Evolutionary conservation across 1,140 invertebrate species (phyloP).

Genomic region (Drosophila paulistorum): DNA sequence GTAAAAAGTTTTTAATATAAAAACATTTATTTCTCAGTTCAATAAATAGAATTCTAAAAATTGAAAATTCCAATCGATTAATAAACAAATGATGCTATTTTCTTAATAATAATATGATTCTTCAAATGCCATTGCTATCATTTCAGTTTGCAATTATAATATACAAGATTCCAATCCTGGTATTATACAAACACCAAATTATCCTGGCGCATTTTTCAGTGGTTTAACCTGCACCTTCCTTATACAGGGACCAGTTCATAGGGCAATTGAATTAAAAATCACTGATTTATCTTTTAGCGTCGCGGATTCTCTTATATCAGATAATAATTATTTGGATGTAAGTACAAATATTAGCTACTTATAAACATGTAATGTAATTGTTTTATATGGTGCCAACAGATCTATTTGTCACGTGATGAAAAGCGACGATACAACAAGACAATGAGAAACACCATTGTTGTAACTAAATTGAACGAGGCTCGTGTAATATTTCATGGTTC

Average conservation of each 20-base stretch:
- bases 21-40: no score
- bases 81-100: no score
- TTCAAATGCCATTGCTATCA: background rate
- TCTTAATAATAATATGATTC: background rate
- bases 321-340: constrained; percentile 57
- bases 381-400: constrained; percentile 25
- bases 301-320: background rate
- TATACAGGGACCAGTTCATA: constrained; percentile 87
- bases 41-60: no score
- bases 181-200: constrained; percentile 89
- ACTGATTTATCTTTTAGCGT: constrained; percentile 89
- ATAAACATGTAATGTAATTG: constrained; percentile 36
- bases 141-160: constrained; percentile 88
- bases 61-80: no score
- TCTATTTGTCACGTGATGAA: constrained; percentile 44
- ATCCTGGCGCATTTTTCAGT: constrained; percentile 89
- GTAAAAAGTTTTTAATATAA: no score
- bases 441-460: constrained; percentile 26
- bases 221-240: constrained; percentile 89
- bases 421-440: constrained; percentile 51
- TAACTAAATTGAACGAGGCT: constrained; percentile 89
- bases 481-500: constrained; percentile 87
- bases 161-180: constrained; percentile 82
- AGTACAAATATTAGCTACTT: background rate
- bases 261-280: constrained; percentile 87